phyloP scores from a whole-genome alignment of 2,113 vertebrate genomes.

The Potamarius usumacintae region DNA sequence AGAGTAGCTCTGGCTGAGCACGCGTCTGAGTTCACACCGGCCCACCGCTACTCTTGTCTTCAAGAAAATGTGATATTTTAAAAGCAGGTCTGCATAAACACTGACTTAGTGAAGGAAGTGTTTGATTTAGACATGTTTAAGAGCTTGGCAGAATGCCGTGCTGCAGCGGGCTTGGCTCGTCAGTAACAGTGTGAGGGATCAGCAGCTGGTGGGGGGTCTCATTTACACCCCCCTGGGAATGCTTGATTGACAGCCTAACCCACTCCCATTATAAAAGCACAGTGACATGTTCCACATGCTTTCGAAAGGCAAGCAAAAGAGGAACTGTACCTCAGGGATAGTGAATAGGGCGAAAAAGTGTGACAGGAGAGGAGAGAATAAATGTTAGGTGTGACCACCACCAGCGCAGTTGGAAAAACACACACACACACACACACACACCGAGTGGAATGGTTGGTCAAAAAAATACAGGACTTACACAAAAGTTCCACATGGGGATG shows the following conservation, averaged over 20 bases:
- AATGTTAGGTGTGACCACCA: constrained; percentile 15
- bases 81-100: constrained; percentile 55
- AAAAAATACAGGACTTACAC: neutral
- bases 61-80: constrained; percentile 72
- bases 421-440: neutral
- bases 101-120: constrained; percentile 33
- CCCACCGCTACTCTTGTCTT: constrained; percentile 56
- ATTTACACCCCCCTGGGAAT: constrained; percentile 49
- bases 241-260: constrained; percentile 56
- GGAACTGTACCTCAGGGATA: constrained; percentile 47
- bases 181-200: constrained; percentile 31
- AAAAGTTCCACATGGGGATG: neutral
- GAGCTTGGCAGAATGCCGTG: constrained; percentile 31
- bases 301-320: constrained; percentile 36
- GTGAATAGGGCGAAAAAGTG: constrained; percentile 5
- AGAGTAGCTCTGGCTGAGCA: neutral
- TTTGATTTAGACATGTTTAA: constrained; percentile 52
- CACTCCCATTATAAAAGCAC: constrained; percentile 51
- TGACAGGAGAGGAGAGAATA: constrained; percentile 1
- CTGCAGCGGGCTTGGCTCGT: constrained; percentile 36
- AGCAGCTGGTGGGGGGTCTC: constrained; percentile 51
- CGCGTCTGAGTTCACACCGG: neutral
- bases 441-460: neutral
- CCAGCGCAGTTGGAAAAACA: neutral
- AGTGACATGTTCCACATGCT: constrained; percentile 56